Base-by-base conservation (phyloP, 1,140 invertebrate genomes). In the Eueides isabella region DNA sequence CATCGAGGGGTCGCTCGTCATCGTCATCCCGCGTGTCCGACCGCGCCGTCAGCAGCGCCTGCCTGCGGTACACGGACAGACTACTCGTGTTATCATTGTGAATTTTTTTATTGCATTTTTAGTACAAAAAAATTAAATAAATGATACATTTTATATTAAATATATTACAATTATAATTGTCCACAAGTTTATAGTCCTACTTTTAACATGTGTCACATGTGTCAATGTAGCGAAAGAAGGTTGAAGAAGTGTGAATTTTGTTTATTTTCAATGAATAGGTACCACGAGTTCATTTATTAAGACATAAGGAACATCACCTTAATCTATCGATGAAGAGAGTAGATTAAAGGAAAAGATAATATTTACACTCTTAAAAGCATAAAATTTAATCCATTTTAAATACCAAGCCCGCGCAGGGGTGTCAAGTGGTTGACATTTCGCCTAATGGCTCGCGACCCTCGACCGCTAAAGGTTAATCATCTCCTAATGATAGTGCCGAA, bases 1-100 rank as follows among this genome's bases (percentile, higher is more conserved):
- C 97, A 88, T 98, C 97, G 78, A 98, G 93, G 30, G 97, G 95
- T 81, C 97, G 96, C 85, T 98, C 97, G 38, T 98, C 97, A 82
- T 97, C 95, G 80, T 97, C 96, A 89, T 95, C 83, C 75, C 94
- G 72, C 89, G 94, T 77, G 91, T 92, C 87, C 62, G 90, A 79
- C 41, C 85, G 86, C 86, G 87, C 85, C 85, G 96, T 97, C 89
- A 98, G 95, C 86, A 98, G 94, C 69, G 97, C 96, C 92, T 98
- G 97, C 95, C 97, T 98, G 96, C 94, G 95, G 89, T 92, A 92
- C 90, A 92, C 90, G 48, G 90, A 92, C 90, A 92, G 69, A 92
- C 90, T 92, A 78, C 90, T 90, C 85, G 85, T 90, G 86, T 92
- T 92, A 92, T 84, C 71, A 82, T 81, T 74, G 74, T 68, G 71